phyloP scores from a whole-genome alignment of 1,140 invertebrate species.

The Caenorhabditis briggsae region DNA sequence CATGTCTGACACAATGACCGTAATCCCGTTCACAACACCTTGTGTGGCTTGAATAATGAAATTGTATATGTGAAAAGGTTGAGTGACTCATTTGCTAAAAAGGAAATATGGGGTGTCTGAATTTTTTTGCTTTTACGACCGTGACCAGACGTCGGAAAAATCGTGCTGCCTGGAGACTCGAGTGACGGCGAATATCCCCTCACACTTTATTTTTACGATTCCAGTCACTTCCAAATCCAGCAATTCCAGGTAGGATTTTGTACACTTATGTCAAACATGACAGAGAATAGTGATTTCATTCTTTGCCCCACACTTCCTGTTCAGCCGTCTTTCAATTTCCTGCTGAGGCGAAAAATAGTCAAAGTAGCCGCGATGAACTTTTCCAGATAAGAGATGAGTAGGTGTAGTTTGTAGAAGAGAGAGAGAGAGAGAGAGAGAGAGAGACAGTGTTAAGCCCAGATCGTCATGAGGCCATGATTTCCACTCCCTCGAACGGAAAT shows the following conservation, averaged over 20 bases:
- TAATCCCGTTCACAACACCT: conserved; percentile 51
- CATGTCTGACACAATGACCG: not conserved
- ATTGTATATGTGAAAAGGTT: not conserved
- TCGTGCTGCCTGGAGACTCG: not conserved
- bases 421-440: not conserved
- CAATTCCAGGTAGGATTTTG: conserved; percentile 19
- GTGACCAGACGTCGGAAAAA: conserved; percentile 10
- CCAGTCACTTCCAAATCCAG: not conserved
- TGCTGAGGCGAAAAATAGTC: not conserved
- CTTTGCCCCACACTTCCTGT: not conserved
- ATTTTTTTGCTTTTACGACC: conserved; percentile 27
- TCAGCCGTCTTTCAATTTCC: not conserved
- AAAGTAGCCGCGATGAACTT: not conserved
- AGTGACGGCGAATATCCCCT: not conserved
- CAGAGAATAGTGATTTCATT: conserved; percentile 35
- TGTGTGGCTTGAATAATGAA: not conserved
- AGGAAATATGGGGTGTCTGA: conserved; percentile 43
- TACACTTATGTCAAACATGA: not conserved
- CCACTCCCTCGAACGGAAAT: conserved; percentile 29
- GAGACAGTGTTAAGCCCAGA: not conserved
- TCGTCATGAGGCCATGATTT: conserved; percentile 10
- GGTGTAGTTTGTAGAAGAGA: not conserved
- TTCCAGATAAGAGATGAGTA: conserved; percentile 35
- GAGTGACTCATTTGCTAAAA: conserved; percentile 20
- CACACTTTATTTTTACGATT: conserved; percentile 22